Percentiles rank a stretch among this genome's conserved stretches.
Conservation (phyloP, 2,113 vertebrate species). For the Upupa epops region DNA sequence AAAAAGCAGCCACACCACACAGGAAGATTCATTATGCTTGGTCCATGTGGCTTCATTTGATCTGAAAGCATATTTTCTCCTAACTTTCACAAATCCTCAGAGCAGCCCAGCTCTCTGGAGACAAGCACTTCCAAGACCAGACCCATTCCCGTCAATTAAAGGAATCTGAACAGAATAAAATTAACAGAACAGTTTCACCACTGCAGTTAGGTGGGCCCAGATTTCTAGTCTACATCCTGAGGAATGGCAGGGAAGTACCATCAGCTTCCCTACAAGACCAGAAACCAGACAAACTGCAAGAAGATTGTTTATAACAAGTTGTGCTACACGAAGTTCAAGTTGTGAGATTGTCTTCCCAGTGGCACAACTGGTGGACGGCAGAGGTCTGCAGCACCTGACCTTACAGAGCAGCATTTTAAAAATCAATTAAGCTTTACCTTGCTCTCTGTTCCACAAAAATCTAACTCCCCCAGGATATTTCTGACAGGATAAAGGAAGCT, state of each 20-base stretch:
- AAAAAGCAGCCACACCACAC: background rate
- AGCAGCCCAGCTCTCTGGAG: background rate
- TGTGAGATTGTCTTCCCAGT: background rate
- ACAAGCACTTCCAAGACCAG: background rate
- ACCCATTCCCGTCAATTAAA: background rate
- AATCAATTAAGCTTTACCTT: too few species aligned
- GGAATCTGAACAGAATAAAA: background rate
- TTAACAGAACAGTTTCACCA: background rate
- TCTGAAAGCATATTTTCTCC: background rate
- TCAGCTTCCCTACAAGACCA: background rate
- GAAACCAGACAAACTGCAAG: background rate
- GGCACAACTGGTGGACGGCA: background rate
- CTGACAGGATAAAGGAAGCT: background rate
- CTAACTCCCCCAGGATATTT: background rate
- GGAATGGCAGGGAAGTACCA: background rate
- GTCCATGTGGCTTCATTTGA: background rate
- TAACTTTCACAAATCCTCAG: too few species aligned
- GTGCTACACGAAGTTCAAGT: background rate
- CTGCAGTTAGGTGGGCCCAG: background rate
- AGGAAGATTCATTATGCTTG: background rate
- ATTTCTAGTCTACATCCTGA: background rate
- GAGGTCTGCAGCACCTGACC: background rate
- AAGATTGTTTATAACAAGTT: background rate
- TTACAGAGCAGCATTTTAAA: background rate
- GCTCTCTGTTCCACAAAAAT: background rate